Conservation (phyloP, 2,888 invertebrate species). For the Neoaliturus tenellus region DNA sequence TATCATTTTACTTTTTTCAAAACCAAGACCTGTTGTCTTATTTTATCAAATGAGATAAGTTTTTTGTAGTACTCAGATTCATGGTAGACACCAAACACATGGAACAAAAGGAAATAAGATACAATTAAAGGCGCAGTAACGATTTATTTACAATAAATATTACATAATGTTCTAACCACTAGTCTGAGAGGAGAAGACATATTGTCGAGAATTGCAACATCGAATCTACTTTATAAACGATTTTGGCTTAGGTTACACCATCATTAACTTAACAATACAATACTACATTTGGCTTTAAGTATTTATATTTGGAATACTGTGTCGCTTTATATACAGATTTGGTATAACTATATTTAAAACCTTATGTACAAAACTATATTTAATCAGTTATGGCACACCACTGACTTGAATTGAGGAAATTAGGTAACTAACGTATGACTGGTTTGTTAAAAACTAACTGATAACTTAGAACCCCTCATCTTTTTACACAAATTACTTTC, state of each 20-base stretch:
- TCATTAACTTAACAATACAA: background rate
- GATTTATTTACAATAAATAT: slow-evolving; percentile 23
- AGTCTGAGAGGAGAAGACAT: background rate
- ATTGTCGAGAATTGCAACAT: slow-evolving; percentile 11
- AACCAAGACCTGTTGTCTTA: no score
- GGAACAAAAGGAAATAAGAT: background rate
- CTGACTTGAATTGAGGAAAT: no score
- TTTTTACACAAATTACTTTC: no score
- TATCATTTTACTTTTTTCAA: no score
- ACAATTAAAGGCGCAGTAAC: background rate
- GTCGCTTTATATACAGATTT: background rate
- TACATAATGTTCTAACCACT: slow-evolving; percentile 13
- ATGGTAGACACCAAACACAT: no score
- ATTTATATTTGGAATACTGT: background rate
- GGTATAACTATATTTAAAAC: background rate
- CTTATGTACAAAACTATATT: background rate
- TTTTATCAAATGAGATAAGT: no score
- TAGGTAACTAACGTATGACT: no score
- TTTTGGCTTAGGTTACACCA: background rate
- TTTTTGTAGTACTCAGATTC: no score
- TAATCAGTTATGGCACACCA: background rate
- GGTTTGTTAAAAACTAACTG: no score
- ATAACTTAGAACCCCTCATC: no score
- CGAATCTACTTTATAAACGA: background rate
- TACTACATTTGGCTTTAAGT: slow-evolving; percentile 19